Evolutionary conservation across 2,888 invertebrate species (phyloP).

Genomic region (Aplocera efformata): DNA sequence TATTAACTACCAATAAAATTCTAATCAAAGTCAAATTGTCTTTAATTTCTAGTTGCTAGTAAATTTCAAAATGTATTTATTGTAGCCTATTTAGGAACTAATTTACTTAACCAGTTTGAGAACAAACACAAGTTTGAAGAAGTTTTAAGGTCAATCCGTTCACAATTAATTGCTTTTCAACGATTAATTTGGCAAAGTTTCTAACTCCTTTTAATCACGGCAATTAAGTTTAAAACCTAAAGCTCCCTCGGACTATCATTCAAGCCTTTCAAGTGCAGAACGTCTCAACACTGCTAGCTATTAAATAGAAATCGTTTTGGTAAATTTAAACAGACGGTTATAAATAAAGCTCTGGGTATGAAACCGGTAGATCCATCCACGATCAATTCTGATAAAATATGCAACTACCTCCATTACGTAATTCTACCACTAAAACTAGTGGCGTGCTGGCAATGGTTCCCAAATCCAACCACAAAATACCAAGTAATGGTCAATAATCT

Average conservation of each 20-base stretch:
- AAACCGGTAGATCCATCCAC: slow-evolving; percentile 11
- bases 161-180: slow-evolving; percentile 24
- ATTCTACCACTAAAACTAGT: slow-evolving; percentile 52
- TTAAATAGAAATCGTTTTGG: too few relatives aligned
- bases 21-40: too few relatives aligned
- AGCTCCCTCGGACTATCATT: not conserved
- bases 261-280: not conserved
- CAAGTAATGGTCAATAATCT: slow-evolving; percentile 47
- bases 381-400: slow-evolving; percentile 30
- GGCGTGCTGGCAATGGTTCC: slow-evolving; percentile 64
- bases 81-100: slow-evolving; percentile 8
- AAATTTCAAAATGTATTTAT: too few relatives aligned
- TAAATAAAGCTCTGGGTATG: too few relatives aligned
- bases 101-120: slow-evolving; percentile 15
- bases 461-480: slow-evolving; percentile 32
- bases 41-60: too few relatives aligned
- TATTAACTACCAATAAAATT: too few relatives aligned
- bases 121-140: slow-evolving; percentile 22
- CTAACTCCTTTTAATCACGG: slow-evolving; percentile 30
- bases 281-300: too few relatives aligned
- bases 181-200: slow-evolving; percentile 37
- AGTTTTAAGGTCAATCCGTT: slow-evolving; percentile 22
- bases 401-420: slow-evolving; percentile 50
- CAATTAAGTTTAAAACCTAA: slow-evolving; percentile 15
- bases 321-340: too few relatives aligned